Evolutionary conservation across 2,888 invertebrate genomes (phyloP).

Genomic region (Drosophila pseudotakahashii): DNA sequence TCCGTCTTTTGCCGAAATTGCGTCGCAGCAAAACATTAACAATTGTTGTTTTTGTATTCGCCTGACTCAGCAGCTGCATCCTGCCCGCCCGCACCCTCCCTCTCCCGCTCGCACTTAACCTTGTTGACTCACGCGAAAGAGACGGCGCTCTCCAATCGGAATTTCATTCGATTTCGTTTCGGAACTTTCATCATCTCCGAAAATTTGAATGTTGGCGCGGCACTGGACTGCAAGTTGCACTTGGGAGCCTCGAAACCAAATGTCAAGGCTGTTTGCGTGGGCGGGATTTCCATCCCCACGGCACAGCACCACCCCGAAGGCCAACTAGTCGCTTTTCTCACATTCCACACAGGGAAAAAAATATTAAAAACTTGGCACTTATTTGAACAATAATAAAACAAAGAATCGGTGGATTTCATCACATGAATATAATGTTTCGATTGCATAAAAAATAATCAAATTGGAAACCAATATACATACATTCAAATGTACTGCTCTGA

Average conservation of each 20-base stretch:
- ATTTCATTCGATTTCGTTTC: slow-evolving; percentile 54
- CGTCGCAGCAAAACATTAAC: slow-evolving; percentile 68
- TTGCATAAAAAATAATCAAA: not conserved
- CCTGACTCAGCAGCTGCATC: slow-evolving; percentile 49
- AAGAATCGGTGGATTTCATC: not conserved
- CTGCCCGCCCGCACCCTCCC: slow-evolving; percentile 20
- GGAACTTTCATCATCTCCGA: slow-evolving; percentile 44
- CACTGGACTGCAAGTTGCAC: slow-evolving; percentile 19
- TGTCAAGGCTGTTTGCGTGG: slow-evolving; percentile 63
- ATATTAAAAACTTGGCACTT: not conserved
- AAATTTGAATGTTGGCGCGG: slow-evolving; percentile 23
- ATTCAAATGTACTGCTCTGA: too few relatives aligned
- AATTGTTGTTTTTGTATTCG: slow-evolving; percentile 11
- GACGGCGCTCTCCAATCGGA: slow-evolving; percentile 55
- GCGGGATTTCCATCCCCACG: slow-evolving; percentile 14
- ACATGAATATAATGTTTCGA: not conserved
- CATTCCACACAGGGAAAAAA: not conserved
- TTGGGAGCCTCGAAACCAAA: slow-evolving; percentile 32
- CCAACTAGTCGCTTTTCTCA: not conserved
- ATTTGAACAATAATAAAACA: not conserved
- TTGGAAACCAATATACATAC: too few relatives aligned
- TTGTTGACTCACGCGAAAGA: slow-evolving; percentile 67
- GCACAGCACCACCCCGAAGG: slow-evolving; percentile 13
- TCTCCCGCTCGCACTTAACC: slow-evolving; percentile 41
- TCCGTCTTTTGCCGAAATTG: slow-evolving; percentile 62